Base-by-base conservation (phyloP, 2,797 vertebrate genomes). In the Furcifer pardalis region DNA sequence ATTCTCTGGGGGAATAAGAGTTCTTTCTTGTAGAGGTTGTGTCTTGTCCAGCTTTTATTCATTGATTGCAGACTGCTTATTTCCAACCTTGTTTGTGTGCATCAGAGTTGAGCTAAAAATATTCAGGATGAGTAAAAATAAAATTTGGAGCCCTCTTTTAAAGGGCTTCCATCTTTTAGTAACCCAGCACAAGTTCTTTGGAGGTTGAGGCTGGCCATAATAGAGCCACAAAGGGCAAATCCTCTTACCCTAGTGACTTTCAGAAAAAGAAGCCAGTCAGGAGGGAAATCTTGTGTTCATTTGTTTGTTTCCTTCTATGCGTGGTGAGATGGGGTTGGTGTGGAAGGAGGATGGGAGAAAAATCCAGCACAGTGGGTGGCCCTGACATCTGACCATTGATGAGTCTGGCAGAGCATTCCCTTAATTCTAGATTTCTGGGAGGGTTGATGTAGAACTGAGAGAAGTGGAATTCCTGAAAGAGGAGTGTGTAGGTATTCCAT, bases 281-380 rank as follows among this genome's bases (percentile, higher is more conserved):
- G 92, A 92, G 86, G 92, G 89, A 93, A 93, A 93, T 89, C 88
- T 92, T 91, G 83, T 90, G 89, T 87, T 90, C 86, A 91, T 89
- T 91, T 92, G 87, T 92, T 93, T 92, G 90, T 92, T 92, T 94
- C 91, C 91, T 90, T 93, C 93, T 90, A 90, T 93, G 89, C 89
- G 83, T 80, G 93, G 89, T 88, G 89, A 23, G 40, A 17, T 46
- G 15, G 42, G 35, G 40, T 85, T 88, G 85, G 68, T 6, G 86
- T 60, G 17, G 35, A 27, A 32, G 85, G 42, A 46, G 60, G 68
- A 80, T 23, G 32, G 76, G 87, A 90, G 52, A 71, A 84, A 90
- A 92, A 92, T 66, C 79, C 78, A 90, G 72, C 91, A 73, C 77
- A 84, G 83, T 94, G 92, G 90, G 92, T 94, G 93, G 93, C 90